Evolutionary conservation across 2,113 vertebrate species (phyloP).

Genomic region (Perca schrenkii): DNA sequence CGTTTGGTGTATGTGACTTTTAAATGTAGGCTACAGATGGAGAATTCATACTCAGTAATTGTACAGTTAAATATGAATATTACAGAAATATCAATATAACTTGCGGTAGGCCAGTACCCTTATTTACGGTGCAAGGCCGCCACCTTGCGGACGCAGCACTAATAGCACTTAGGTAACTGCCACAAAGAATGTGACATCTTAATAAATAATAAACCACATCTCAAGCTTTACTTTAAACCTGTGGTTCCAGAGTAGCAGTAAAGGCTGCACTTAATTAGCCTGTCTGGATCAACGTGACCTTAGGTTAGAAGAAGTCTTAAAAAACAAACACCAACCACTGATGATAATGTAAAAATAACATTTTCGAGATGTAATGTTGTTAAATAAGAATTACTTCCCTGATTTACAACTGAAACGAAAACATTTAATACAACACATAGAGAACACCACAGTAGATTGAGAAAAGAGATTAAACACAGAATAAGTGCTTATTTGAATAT

Average conservation of each 20-base stretch:
- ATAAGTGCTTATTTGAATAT: neutral
- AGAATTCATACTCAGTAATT: neutral
- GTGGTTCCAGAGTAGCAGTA: neutral
- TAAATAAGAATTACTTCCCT: neutral
- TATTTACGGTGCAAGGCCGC: slow-evolving; percentile 2
- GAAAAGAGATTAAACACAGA: neutral
- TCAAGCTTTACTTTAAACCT: neutral
- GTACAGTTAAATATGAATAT: neutral
- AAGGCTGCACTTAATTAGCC: neutral
- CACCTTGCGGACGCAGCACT: slow-evolving; percentile 18
- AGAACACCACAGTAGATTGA: neutral
- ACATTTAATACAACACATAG: neutral
- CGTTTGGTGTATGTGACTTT: neutral
- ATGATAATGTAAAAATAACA: neutral
- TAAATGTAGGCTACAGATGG: neutral
- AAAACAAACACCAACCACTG: neutral
- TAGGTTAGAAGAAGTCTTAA: neutral
- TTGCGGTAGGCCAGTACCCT: neutral
- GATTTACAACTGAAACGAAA: neutral
- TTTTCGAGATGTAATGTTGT: neutral
- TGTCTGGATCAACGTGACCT: neutral
- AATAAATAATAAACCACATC: neutral
- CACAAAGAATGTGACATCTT: neutral
- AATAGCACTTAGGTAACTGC: neutral
- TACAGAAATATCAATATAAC: neutral